These are phyloP conservation scores for Graptemys geographica DNA, from an alignment of 2,797 vertebrate species.

Conservation along the genomic window DNA sequence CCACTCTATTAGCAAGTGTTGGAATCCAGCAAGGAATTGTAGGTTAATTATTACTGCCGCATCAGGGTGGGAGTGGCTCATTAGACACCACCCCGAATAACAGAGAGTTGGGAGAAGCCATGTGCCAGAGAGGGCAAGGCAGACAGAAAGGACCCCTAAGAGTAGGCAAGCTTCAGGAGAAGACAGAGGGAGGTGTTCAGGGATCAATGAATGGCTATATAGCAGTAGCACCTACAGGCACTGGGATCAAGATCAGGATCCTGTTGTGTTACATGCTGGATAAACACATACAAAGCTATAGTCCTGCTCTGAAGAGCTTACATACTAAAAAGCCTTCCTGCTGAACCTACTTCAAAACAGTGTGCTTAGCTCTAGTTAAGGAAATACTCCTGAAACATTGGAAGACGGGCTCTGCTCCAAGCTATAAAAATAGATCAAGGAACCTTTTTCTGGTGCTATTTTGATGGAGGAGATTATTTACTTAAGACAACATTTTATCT, in stretches of 20 bases:
- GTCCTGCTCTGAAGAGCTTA: slow-evolving; percentile 35
- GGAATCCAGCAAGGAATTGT: neutral
- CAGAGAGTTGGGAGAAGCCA: neutral
- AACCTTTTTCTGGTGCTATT: neutral
- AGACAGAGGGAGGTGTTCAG: neutral
- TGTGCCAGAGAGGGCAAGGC: rapidly evolving
- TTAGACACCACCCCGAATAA: neutral
- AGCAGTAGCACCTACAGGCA: neutral
- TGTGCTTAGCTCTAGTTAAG: slow-evolving; percentile 7
- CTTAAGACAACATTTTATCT: neutral
- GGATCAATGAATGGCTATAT: neutral
- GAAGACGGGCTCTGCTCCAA: neutral
- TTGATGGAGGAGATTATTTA: neutral
- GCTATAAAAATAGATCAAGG: neutral
- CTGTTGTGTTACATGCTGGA: neutral
- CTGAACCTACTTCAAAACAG: neutral
- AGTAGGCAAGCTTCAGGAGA: neutral
- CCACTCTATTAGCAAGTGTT: neutral
- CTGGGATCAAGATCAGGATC: neutral
- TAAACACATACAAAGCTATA: neutral
- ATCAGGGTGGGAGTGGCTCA: rapidly evolving
- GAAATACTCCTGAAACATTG: neutral
- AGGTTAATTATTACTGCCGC: slow-evolving; percentile 2
- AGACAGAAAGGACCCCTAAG: neutral
- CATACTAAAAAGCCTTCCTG: neutral